Evolutionary conservation across 2,113 vertebrate species (phyloP), one percentile per base, ranked within the genome.

Genomic region (Scortum barcoo): DNA sequence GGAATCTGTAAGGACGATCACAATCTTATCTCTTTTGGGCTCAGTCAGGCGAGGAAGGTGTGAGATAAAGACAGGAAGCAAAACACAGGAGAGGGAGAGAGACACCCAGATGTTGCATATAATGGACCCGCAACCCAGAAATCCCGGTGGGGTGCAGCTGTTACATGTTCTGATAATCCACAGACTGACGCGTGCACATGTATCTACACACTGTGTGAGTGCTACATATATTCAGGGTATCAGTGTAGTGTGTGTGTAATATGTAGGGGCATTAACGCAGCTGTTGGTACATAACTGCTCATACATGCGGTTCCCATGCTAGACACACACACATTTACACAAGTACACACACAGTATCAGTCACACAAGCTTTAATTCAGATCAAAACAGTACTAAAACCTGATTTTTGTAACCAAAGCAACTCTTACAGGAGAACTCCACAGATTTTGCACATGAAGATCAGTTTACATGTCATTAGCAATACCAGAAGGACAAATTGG

Each of bases 11-110:
- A 14, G 42, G 38, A 20, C 2, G 73, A 80, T 75, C 58, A 51
- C 22, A 44, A 76, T 85, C 79, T 74, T 77, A 68, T 72, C 76
- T 60, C 84, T 73, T 84, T 71, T 63, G 61, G 85, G 71, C 62
- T 58, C 68, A 74, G 72, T 73, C 26, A 28, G 54, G 89, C 60
- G 42, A 58, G 19, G 40, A 24, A 4, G 54, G 8, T 46, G 72
- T 17, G 79, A 83, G 67, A 72, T 85, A 80, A 84, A 78, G 78
- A 58, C 30, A 56, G 84, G 73, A 81, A 72, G 73, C 33, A 33
- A 61, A 58, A 57, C 66, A 57, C 0, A 3, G 42, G 3, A 2
- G 28, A 7, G 19, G 57, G 78, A 53, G 16, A 26, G 67, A 17
- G 19, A 60, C 22, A 30, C 66, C 54, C 74, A 42, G 58, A 90